These are phyloP conservation scores for Halocaridina rubra DNA, from an alignment of 2,888 invertebrate species.

Conservation along the genomic window DNA sequence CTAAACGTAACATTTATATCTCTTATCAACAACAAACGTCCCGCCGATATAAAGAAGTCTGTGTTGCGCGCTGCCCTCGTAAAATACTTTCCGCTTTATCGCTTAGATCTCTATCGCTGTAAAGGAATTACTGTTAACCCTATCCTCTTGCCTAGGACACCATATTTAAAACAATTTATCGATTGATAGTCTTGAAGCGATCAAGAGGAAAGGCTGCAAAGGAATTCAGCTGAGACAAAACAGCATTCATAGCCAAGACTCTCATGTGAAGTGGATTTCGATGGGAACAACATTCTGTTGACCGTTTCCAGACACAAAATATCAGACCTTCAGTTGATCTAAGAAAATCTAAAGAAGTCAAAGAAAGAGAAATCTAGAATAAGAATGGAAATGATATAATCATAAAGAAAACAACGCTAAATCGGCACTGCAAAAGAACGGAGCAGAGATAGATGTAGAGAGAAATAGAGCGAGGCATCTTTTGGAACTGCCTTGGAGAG, in stretches of 20 bases:
- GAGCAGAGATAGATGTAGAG: neutral
- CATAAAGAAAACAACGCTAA: neutral
- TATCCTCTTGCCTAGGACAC: neutral
- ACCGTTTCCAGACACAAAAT: no score
- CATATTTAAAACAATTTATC: no score
- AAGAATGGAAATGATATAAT: neutral
- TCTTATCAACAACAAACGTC: slow-evolving; percentile 7
- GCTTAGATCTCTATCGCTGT: neutral
- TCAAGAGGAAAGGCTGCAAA: slow-evolving; percentile 38
- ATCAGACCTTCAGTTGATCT: no score
- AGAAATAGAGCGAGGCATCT: neutral
- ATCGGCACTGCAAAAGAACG: neutral
- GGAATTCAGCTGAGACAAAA: no score
- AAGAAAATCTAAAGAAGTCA: no score
- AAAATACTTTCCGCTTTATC: neutral
- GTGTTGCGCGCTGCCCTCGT: neutral
- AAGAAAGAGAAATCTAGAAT: neutral
- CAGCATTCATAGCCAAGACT: no score
- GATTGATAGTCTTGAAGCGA: neutral
- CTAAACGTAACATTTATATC: slow-evolving; percentile 23
- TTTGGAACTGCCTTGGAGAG: neutral
- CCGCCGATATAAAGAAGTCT: slow-evolving; percentile 18
- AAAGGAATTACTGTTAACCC: no score
- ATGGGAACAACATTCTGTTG: no score
- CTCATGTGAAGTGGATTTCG: no score